Percentiles rank a stretch among this genome's conserved stretches.
Evolutionary conservation across 1,140 invertebrate species (phyloP).

Genomic region (Macrosteles quadrilineatus): DNA sequence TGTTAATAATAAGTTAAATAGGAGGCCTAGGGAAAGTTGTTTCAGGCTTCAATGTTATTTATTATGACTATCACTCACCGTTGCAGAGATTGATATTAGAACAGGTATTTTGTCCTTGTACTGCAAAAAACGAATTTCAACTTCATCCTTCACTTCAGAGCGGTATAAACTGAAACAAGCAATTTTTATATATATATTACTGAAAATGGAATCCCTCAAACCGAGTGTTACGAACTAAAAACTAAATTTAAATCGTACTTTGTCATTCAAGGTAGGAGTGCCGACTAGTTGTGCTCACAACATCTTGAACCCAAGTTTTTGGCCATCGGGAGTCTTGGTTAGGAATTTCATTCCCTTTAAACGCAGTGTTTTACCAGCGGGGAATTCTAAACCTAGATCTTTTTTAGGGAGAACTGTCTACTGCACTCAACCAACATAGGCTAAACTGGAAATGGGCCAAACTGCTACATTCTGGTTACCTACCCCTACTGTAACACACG

Average conservation of each 20-base stretch:
- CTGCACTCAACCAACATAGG: neutral
- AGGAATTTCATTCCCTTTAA: too few relatives aligned
- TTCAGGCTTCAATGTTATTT: too few relatives aligned
- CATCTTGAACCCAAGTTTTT: neutral
- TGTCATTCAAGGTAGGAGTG: neutral
- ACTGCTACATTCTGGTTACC: too few relatives aligned
- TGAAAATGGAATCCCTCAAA: neutral
- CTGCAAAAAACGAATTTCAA: conserved; percentile 67
- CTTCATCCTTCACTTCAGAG: conserved; percentile 61
- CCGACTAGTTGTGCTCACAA: neutral
- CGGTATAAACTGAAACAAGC: conserved; percentile 70
- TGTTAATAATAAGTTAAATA: too few relatives aligned
- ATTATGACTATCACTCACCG: too few relatives aligned
- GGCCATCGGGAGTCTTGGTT: neutral
- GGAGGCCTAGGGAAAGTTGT: too few relatives aligned
- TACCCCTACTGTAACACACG: too few relatives aligned
- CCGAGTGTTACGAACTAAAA: too few relatives aligned
- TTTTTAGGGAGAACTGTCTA: too few relatives aligned
- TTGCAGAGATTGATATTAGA: conserved; percentile 66
- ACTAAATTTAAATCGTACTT: neutral
- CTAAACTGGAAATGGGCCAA: neutral
- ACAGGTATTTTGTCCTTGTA: conserved; percentile 71
- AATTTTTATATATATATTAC: conserved; percentile 32
- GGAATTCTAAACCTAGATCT: too few relatives aligned
- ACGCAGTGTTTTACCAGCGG: too few relatives aligned